Percentiles rank a stretch among this genome's conserved stretches.
Conservation (phyloP, 1,140 invertebrate genomes). For the Bombus consobrinus region DNA sequence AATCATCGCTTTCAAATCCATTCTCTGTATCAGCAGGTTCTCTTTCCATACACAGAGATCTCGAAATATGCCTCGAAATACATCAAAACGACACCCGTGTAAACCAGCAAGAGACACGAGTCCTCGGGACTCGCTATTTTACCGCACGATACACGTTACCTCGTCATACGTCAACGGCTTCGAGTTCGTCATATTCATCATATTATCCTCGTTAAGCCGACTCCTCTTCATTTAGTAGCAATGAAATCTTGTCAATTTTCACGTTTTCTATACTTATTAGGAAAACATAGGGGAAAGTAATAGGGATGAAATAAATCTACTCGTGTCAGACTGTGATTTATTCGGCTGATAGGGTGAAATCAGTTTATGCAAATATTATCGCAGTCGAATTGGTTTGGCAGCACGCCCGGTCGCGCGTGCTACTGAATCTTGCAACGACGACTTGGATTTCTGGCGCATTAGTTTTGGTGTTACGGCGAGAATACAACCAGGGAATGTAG, state of each 20-base stretch:
- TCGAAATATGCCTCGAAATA: neutral
- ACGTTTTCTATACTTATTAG: neutral
- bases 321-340: conserved; percentile 71
- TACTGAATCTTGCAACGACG: conserved; percentile 73
- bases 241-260: neutral
- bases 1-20: neutral
- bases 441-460: conserved; percentile 47
- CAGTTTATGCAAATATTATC: conserved; percentile 81
- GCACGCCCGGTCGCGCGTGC: conserved; percentile 66
- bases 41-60: neutral
- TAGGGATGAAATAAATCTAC: neutral
- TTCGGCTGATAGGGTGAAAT: conserved; percentile 68
- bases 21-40: neutral
- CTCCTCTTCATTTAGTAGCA: neutral
- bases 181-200: conserved; percentile 7
- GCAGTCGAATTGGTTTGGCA: conserved; percentile 78
- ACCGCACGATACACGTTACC: neutral
- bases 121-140: neutral
- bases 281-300: neutral
- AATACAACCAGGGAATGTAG: neutral
- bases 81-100: neutral
- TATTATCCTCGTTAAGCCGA: neutral
- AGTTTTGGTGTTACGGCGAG: conserved; percentile 3
- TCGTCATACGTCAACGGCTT: neutral
- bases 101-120: neutral